phyloP scores from a whole-genome alignment of 2,888 invertebrate genomes.

The Drosophila anomalipes region DNA sequence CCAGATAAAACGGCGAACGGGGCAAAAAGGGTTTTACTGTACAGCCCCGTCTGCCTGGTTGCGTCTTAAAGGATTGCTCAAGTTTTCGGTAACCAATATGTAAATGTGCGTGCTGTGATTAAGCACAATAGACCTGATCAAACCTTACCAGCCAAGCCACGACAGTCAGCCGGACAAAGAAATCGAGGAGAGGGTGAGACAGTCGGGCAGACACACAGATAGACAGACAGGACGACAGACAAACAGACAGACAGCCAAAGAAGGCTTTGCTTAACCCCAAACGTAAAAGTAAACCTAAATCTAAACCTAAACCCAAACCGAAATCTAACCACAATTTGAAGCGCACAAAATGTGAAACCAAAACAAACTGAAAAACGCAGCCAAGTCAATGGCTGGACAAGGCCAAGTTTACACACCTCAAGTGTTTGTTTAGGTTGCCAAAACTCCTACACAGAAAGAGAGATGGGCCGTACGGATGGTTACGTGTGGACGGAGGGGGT shows the following conservation, averaged over 20 bases:
- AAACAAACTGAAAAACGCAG: slow-evolving; percentile 76
- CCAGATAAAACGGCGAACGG: slow-evolving; percentile 46
- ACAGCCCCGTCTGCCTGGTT: slow-evolving; percentile 29
- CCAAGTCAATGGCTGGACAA: slow-evolving; percentile 63
- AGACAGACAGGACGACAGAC: slow-evolving; percentile 1
- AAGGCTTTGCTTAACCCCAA: slow-evolving; percentile 58
- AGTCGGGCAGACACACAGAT: not conserved
- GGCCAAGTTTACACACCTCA: slow-evolving; percentile 81
- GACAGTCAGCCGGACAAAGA: slow-evolving; percentile 4
- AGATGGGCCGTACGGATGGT: not conserved
- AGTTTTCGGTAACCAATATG: slow-evolving; percentile 81
- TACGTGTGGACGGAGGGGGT: not conserved
- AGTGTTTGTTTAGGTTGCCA: slow-evolving; percentile 78
- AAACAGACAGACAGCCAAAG: slow-evolving; percentile 4
- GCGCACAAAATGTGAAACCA: slow-evolving; percentile 74
- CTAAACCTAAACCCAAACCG: slow-evolving; percentile 55
- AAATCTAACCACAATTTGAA: slow-evolving; percentile 74
- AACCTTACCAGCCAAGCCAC: slow-evolving; percentile 17
- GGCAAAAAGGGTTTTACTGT: slow-evolving; percentile 58
- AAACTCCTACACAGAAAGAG: slow-evolving; percentile 41
- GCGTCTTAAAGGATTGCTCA: slow-evolving; percentile 79
- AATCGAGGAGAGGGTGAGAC: not conserved
- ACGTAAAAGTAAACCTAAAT: slow-evolving; percentile 33
- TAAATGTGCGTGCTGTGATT: slow-evolving; percentile 82
- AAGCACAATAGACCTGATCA: slow-evolving; percentile 69